Evolutionary conservation across 2,113 vertebrate genomes (phyloP).

Genomic region (Sphyrna mokarran): DNA sequence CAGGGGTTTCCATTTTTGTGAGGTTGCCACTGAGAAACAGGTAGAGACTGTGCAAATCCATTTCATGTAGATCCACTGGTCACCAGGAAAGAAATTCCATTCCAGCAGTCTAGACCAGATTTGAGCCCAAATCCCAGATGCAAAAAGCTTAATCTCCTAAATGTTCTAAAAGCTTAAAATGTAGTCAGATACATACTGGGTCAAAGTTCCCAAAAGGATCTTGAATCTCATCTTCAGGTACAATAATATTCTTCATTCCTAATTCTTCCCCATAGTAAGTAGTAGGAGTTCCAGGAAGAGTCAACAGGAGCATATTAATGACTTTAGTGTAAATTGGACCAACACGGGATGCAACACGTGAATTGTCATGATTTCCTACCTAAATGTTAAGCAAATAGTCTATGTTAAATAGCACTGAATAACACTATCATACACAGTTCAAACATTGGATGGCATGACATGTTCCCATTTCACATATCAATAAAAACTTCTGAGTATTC

Average conservation of each 20-base stretch:
- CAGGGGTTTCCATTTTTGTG: neutral
- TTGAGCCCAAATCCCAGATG: neutral
- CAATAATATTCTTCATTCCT: conserved; percentile 74
- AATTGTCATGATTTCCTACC: conserved; percentile 73
- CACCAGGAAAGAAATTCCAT: neutral
- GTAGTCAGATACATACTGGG: conserved; percentile 47
- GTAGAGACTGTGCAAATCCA: neutral
- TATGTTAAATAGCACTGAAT: neutral
- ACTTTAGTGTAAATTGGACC: conserved; percentile 62
- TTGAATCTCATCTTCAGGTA: conserved; percentile 49
- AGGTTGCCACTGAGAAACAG: neutral
- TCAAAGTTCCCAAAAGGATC: conserved; percentile 61
- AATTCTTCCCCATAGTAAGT: conserved; percentile 97
- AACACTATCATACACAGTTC: neutral
- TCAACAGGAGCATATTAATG: conserved; percentile 89
- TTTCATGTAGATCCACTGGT: neutral
- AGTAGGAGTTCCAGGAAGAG: conserved; percentile 82
- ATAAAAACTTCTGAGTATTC: neutral
- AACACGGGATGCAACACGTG: conserved; percentile 71
- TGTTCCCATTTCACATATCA: neutral
- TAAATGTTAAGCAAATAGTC: conserved; percentile 46
- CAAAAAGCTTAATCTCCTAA: neutral
- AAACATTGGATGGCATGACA: neutral
- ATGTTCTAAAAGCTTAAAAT: neutral
- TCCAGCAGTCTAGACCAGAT: neutral